phyloP scores from a whole-genome alignment of 2,113 vertebrate species.

The Vulpes lagopus region DNA sequence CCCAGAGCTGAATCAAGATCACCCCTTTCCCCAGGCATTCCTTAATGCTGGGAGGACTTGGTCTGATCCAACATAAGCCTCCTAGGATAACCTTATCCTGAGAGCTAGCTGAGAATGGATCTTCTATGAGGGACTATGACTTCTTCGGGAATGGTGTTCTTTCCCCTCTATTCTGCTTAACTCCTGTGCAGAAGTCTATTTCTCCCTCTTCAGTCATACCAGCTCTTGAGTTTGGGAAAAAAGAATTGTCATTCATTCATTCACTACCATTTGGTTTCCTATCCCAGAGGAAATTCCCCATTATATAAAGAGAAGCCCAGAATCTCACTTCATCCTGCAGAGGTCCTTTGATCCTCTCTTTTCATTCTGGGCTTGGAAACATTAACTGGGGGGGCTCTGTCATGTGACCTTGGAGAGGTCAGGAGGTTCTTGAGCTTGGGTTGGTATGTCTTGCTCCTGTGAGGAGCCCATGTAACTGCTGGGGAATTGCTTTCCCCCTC shows the following conservation, averaged over 20 bases:
- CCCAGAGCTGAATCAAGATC: background rate
- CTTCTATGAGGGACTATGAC: background rate
- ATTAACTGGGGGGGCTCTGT: background rate
- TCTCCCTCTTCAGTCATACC: background rate
- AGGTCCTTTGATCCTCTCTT: background rate
- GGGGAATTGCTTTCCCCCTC: background rate
- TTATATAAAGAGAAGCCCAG: background rate
- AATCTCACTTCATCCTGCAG: background rate
- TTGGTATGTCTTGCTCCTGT: background rate
- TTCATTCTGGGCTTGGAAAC: background rate
- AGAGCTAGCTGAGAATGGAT: background rate
- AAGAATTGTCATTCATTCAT: constrained; percentile 39
- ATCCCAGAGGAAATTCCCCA: background rate
- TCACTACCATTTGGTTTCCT: constrained; percentile 42
- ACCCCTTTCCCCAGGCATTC: background rate
- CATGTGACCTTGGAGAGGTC: background rate
- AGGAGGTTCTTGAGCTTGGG: background rate
- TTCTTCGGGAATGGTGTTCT: background rate
- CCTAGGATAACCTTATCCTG: background rate
- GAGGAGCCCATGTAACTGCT: background rate
- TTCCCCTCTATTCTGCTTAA: background rate
- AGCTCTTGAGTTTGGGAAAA: constrained; percentile 37
- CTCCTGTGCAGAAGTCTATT: background rate
- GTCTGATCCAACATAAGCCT: background rate
- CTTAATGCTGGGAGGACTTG: background rate